Conservation (phyloP, 1,140 invertebrate species). For the Lordiphosa collinella region DNA sequence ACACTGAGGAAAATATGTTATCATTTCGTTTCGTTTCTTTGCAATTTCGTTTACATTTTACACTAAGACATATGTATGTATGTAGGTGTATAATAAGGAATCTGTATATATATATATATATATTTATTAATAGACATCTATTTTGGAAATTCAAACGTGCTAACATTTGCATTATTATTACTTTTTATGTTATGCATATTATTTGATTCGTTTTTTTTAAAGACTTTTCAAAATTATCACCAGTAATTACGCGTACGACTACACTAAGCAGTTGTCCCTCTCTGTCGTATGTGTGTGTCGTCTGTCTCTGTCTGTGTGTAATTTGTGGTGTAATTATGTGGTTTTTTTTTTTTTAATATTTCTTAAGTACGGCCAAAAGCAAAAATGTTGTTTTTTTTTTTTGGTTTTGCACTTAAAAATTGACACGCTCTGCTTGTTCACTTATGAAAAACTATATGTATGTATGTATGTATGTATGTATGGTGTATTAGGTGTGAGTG, state of each 20-base stretch:
- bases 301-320: conserved; percentile 52
- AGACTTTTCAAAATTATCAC: conserved; percentile 74
- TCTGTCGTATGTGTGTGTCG: conserved; percentile 35
- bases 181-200: conserved; percentile 19
- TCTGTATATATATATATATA: conserved; percentile 25
- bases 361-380: conserved; percentile 17
- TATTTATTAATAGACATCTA: conserved; percentile 62
- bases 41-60: conserved; percentile 36
- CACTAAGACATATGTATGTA: conserved; percentile 33
- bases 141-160: conserved; percentile 64
- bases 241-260: conserved; percentile 77
- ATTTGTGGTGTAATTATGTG: conserved; percentile 75
- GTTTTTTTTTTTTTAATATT: conserved; percentile 25
- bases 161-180: conserved; percentile 44
- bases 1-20: conserved; percentile 39
- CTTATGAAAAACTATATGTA: conserved; percentile 61
- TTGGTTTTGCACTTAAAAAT: conserved; percentile 49
- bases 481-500: conserved; percentile 46
- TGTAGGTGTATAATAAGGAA: conserved; percentile 34
- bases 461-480: conserved; percentile 30
- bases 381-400: conserved; percentile 12
- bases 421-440: conserved; percentile 55
- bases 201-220: conserved; percentile 43
- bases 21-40: conserved; percentile 34
- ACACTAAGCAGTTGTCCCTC: conserved; percentile 75